Percentiles rank a stretch among this genome's conserved stretches.
These are phyloP conservation scores for Arion vulgaris DNA, from an alignment of 1,140 invertebrate species.

Conservation along the genomic window DNA sequence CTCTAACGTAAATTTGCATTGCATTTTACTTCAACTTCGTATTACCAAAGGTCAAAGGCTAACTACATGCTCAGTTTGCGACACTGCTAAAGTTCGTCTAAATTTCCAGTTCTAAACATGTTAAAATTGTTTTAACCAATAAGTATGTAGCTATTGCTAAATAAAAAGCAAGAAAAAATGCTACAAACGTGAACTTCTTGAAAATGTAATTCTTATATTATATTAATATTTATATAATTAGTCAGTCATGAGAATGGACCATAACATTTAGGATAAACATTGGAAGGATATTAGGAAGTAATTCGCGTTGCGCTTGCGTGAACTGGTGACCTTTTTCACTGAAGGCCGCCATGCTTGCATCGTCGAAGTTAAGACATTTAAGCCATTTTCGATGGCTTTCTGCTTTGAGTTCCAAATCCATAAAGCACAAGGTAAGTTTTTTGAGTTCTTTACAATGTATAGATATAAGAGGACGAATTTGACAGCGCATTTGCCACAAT, in stretches of 20 bases:
- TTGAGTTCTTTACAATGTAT: background rate
- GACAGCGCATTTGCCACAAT: background rate
- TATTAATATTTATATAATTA: no score
- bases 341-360: slow-evolving; percentile 34
- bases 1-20: no score
- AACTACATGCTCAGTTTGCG: no score
- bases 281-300: background rate
- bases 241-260: background rate
- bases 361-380: slow-evolving; percentile 22
- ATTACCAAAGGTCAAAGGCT: no score
- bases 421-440: slow-evolving; percentile 7
- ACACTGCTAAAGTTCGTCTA: no score
- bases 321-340: slow-evolving; percentile 34
- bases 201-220: no score
- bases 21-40: no score
- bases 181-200: no score
- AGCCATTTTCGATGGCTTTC: slow-evolving; percentile 34
- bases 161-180: no score
- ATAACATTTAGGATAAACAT: background rate
- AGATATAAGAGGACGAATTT: background rate
- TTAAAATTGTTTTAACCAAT: no score
- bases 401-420: background rate
- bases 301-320: slow-evolving; percentile 25
- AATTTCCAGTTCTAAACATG: no score
- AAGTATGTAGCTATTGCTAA: no score